Conservation (phyloP, 2,888 invertebrate species). For the Leucophenga maculata region DNA sequence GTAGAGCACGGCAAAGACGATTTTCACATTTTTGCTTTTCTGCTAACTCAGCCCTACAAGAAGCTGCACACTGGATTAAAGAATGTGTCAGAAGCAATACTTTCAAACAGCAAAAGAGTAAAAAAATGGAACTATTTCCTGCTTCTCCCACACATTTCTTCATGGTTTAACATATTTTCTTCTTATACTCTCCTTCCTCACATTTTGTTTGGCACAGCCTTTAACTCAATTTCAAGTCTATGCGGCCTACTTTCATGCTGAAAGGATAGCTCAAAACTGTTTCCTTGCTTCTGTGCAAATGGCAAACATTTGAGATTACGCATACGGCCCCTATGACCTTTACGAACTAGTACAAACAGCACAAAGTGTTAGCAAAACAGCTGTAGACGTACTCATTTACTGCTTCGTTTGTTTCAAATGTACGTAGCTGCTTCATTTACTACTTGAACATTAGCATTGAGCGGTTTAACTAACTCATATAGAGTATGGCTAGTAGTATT, state of each 20-base stretch:
- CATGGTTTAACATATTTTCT: no score
- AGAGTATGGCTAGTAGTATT: background rate
- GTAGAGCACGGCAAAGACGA: constrained; percentile 1
- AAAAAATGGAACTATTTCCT: no score
- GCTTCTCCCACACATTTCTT: no score
- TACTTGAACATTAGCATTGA: constrained; percentile 5
- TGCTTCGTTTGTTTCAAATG: background rate
- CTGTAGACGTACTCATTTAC: background rate
- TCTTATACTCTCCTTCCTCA: no score
- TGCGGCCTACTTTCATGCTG: background rate
- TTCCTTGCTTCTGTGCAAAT: no score
- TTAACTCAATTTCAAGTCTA: background rate
- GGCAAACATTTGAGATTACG: background rate
- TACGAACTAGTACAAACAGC: background rate
- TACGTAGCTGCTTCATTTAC: background rate
- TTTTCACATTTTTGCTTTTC: constrained; percentile 20
- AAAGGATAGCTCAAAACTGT: background rate
- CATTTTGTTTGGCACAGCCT: no score
- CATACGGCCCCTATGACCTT: background rate
- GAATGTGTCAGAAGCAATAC: no score
- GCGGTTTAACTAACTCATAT: background rate
- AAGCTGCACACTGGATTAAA: no score
- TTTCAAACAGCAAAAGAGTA: no score
- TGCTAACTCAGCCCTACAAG: background rate
- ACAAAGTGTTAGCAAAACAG: background rate